Base-by-base conservation (phyloP, 2,113 vertebrate genomes). In the Ceuthmochares aereus region DNA sequence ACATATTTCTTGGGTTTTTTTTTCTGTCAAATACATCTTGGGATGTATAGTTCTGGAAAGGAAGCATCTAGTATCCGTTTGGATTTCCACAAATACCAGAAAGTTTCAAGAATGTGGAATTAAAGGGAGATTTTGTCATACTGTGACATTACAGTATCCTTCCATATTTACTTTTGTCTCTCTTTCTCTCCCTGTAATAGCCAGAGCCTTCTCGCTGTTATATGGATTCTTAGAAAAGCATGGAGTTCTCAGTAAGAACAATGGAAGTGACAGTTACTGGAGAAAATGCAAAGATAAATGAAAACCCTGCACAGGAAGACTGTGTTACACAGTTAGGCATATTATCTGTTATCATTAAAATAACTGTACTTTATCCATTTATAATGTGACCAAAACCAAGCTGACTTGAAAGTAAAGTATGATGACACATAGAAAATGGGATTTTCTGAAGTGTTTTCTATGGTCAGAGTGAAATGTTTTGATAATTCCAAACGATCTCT, bases 261-360 rank as follows among this genome's bases (percentile, higher is more conserved):
- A 82, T 60, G 45, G 27, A 91, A 87, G 23, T 59, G 68, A 80
- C 8, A 29, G 40, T 34, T 8, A 60, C 58, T 76, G 78, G 82
- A 87, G 12, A 47, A 87, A 96, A 85, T 36, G 27, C 9, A 75
- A 81, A 87, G 45, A 63, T 72, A 78, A 66, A 90, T 4, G 20
- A 76, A 95, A 90, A 73, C 19, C 21, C 19, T 79, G n/a, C 36
- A 58, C 30, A 85, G 59, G 55, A 90, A 93, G 25, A 83, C 7
- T 62, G 58, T 49, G 9, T 69, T 73, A 76, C n/a, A 76, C 49
- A 66, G 42, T 90, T 87, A 90, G 49, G 37, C 8, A 29, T 79
- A 90, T 80, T 90, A 85, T 76, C 75, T 87, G 55, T 80, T 94
- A 88, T 83, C 51, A 66, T 90, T 96, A 77, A 90, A 93, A 95